Percentiles rank a stretch among this genome's conserved stretches.
Conservation (phyloP, 2,797 vertebrate species). For the Siniperca undulata region DNA sequence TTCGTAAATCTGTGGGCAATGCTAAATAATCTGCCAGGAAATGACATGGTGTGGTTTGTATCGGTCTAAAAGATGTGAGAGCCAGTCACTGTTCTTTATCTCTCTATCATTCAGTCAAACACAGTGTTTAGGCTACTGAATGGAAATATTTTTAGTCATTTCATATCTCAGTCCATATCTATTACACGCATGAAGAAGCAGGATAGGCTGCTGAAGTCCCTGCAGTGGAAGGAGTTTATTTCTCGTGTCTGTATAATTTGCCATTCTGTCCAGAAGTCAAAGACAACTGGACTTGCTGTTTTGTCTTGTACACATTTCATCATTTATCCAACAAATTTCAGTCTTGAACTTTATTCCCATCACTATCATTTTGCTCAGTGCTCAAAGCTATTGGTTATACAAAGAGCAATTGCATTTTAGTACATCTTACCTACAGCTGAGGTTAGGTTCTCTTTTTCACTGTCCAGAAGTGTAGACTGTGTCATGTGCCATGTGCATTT, state of each 20-base stretch:
- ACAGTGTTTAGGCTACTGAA: too few species aligned
- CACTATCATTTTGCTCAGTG: neutral
- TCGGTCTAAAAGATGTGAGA: too few species aligned
- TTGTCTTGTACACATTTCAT: neutral
- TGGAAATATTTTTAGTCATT: too few species aligned
- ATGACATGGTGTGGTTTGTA: constrained; percentile 6
- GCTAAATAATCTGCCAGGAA: neutral
- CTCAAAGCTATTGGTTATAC: neutral
- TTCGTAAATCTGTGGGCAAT: neutral
- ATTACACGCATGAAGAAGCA: too few species aligned
- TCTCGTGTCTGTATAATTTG: neutral
- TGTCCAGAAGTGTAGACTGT: neutral
- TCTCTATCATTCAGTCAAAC: too few species aligned
- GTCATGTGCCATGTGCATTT: neutral
- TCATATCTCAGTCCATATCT: too few species aligned
- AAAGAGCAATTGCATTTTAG: neutral
- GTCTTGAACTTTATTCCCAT: neutral
- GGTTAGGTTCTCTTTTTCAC: too few species aligned
- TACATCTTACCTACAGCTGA: too few species aligned
- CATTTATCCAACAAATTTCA: neutral
- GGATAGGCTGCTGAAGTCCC: too few species aligned
- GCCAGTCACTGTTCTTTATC: too few species aligned
- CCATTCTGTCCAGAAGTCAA: neutral
- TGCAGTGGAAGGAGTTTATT: neutral
- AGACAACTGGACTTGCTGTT: constrained; percentile 2